Evolutionary conservation across 2,113 vertebrate species (phyloP).

Genomic region (Psammodynastes pulverulentus): DNA sequence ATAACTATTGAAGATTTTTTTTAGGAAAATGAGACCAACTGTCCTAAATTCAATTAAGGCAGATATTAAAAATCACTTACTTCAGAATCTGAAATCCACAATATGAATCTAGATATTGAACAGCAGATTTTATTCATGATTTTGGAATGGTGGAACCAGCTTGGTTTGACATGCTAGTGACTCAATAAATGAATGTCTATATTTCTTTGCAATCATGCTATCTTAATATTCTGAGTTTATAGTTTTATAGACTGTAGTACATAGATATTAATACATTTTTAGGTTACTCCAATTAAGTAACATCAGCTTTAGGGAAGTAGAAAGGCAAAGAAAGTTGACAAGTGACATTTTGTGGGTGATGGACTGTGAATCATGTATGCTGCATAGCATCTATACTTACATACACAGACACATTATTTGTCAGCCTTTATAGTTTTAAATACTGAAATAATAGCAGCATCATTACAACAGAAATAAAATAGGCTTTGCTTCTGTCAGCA

Average conservation of each 20-base stretch:
- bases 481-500: not conserved
- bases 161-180: not conserved
- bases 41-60: not conserved
- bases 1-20: not conserved
- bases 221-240: not conserved
- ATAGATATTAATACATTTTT: not conserved
- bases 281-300: not conserved
- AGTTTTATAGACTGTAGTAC: not conserved
- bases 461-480: not conserved
- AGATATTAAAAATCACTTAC: not conserved
- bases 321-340: not conserved
- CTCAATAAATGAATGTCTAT: not conserved
- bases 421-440: not conserved
- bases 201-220: not conserved
- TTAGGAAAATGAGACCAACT: not conserved
- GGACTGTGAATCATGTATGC: not conserved
- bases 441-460: not conserved
- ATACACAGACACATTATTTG: not conserved
- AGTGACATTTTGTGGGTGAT: not conserved
- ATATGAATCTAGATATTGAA: not conserved
- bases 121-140: not conserved
- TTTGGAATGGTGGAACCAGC: not conserved
- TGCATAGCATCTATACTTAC: not conserved
- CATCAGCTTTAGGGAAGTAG: not conserved
- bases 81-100: not conserved